A percentile compares a stretch with the other conserved stretches of the same genome.
Conservation (phyloP, 2,888 invertebrate genomes). For the Dysmachus trigonus region DNA sequence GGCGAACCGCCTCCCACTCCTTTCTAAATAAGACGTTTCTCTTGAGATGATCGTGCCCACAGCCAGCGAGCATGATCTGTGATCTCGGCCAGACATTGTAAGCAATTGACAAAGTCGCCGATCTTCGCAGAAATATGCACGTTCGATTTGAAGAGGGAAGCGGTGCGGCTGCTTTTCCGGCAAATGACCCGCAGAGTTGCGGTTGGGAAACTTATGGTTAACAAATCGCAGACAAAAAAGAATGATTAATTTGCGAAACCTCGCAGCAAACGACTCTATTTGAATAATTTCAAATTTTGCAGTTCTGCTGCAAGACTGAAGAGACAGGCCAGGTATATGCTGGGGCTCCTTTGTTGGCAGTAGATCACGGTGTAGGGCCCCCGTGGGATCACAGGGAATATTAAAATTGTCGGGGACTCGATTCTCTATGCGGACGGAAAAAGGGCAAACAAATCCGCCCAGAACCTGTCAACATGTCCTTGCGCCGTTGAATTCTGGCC, state of each 20-base stretch:
- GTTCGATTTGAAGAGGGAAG: background rate
- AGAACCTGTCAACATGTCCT: conserved; percentile 43
- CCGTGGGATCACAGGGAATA: background rate
- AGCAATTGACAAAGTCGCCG: background rate
- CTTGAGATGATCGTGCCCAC: background rate
- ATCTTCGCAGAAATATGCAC: background rate
- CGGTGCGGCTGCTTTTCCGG: background rate
- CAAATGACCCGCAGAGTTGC: background rate
- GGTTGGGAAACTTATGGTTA: background rate
- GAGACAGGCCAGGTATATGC: background rate
- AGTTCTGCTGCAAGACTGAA: background rate
- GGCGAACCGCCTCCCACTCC: background rate
- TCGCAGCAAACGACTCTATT: background rate
- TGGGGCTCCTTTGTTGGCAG: background rate
- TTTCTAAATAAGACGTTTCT: conserved; percentile 29
- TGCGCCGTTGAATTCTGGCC: conserved; percentile 21
- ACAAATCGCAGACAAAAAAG: conserved; percentile 5
- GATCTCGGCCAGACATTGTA: background rate
- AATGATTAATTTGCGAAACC: background rate
- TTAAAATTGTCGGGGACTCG: background rate
- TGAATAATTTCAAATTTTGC: background rate
- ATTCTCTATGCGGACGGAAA: background rate
- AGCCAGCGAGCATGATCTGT: background rate
- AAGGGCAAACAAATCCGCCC: conserved; percentile 21
- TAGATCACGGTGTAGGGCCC: background rate